Percentiles rank a stretch among this genome's conserved stretches.
Evolutionary conservation across 1,140 invertebrate genomes (phyloP).

Genomic region (Pseudomyrmex concolor): DNA sequence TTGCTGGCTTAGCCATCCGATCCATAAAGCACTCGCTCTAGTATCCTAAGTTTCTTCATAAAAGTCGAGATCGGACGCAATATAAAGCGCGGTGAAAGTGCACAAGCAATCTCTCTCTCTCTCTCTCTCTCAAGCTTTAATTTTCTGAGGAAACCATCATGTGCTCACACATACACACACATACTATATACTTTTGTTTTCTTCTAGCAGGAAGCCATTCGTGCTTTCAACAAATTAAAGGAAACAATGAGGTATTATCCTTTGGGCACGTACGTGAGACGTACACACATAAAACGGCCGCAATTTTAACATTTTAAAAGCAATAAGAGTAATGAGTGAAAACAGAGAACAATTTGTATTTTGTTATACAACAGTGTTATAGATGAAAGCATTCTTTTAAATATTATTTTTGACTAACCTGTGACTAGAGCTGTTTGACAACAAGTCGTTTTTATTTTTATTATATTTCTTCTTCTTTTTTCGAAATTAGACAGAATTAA

Average conservation of each 20-base stretch:
- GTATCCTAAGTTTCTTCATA: constrained; percentile 16
- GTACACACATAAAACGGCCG: not conserved
- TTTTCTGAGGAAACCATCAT: not conserved
- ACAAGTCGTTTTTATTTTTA: no score
- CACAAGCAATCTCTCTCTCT: not conserved
- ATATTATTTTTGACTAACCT: no score
- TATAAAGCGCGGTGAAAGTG: not conserved
- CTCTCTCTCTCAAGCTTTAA: not conserved
- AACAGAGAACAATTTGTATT: no score
- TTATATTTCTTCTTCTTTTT: no score
- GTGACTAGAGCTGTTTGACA: no score
- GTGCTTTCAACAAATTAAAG: constrained; percentile 10
- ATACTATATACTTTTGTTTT: not conserved
- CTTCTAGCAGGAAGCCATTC: not conserved
- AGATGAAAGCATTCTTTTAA: no score
- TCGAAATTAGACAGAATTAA: no score
- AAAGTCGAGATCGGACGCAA: constrained; percentile 21
- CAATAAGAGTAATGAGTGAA: no score
- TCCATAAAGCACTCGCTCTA: constrained; percentile 19
- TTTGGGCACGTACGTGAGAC: not conserved
- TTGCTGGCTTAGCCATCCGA: not conserved
- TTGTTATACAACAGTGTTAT: no score
- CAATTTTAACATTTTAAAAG: not conserved
- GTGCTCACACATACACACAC: no score
- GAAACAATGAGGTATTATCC: constrained; percentile 4